Conservation (phyloP, 2,888 invertebrate genomes). For the Xanthorhoe spadicearia region DNA sequence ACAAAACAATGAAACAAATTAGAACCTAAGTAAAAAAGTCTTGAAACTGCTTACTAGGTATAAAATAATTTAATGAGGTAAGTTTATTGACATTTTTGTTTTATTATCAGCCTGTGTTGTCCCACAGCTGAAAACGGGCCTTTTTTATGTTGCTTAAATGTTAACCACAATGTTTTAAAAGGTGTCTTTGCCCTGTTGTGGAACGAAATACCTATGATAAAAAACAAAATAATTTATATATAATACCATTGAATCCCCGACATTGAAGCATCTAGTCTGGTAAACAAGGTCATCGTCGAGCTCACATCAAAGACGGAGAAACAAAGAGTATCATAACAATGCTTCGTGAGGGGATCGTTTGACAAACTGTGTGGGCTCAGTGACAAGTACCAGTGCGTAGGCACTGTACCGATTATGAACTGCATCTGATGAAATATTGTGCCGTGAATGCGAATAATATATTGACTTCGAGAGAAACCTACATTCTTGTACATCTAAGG, state of each 20-base stretch:
- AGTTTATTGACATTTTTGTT: no score
- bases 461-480: slow-evolving; percentile 27
- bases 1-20: no score
- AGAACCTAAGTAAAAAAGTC: no score
- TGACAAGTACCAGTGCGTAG: slow-evolving; percentile 59
- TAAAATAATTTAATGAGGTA: no score
- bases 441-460: slow-evolving; percentile 33
- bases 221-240: no score
- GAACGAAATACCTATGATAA: no score
- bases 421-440: slow-evolving; percentile 40
- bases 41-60: no score
- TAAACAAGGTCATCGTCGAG: slow-evolving; percentile 41
- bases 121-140: no score
- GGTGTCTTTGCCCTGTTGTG: no score
- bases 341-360: slow-evolving; percentile 51
- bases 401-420: slow-evolving; percentile 56
- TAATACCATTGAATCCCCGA: slow-evolving; percentile 2
- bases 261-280: slow-evolving; percentile 14
- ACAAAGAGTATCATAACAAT: slow-evolving; percentile 45
- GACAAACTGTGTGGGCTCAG: slow-evolving; percentile 55
- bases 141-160: background rate
- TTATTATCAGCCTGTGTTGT: no score
- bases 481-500: no score
- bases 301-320: slow-evolving; percentile 38
- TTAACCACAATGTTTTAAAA: no score